Evolutionary conservation across 2,797 vertebrate genomes (phyloP), one percentile per base, ranked within the genome.

Genomic region (Carapus acus): DNA sequence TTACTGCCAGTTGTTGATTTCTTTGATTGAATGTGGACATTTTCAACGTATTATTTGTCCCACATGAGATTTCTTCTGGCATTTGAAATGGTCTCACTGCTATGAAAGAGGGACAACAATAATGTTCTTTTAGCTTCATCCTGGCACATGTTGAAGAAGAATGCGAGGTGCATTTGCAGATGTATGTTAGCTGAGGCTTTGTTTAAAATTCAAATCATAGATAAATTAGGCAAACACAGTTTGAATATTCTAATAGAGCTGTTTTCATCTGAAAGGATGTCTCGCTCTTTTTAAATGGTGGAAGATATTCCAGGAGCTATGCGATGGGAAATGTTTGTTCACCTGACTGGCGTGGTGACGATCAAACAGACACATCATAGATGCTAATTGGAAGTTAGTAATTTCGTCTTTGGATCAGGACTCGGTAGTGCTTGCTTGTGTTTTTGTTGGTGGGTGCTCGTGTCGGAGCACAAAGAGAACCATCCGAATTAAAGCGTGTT

Each of bases 391-490:
- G 29, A 54, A 40, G 16, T 18, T 7, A 29, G n/a, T 55, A 16
- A n/a, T n/a, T 13, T 21, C 4, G 33, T 49, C 38, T 37, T 16
- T 21, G 48, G 36, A 2, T n/a, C n/a, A n/a, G n/a, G n/a, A n/a
- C n/a, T n/a, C n/a, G n/a, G 43, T 46, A n/a, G 7, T 34, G 12
- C 48, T 38, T 14, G 20, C 45, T 37, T 62, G 39, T 56, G 23
- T 67, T 37, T 55, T 54, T 63, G 47, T 58, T 29, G 40, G 54
- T 45, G 12, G 43, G 36, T 50, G 44, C 55, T 49, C 55, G 48
- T n/a, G n/a, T n/a, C n/a, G n/a, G 21, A 44, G 19, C 54, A 63
- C 70, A 69, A 63, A 73, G 55, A 63, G 37, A 68, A 67, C 63
- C 21, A 50, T 63, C 71, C 50, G 36, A 67, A 74, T 55, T 54